These are phyloP conservation scores for Marisa cornuarietis DNA, from an alignment of 1,140 invertebrate genomes.

Conservation along the genomic window DNA sequence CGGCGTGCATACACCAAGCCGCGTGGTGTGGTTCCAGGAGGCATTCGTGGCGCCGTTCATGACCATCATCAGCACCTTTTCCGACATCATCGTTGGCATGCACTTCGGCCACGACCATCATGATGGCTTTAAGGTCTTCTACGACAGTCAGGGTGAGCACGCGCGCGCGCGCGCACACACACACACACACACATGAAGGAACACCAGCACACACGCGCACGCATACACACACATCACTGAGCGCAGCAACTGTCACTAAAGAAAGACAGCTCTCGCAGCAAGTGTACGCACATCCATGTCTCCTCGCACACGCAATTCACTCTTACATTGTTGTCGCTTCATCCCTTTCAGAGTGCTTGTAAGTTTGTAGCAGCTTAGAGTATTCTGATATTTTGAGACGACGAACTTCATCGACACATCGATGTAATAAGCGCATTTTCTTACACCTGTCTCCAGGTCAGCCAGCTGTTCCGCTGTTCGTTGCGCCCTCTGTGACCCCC, in stretches of 20 bases:
- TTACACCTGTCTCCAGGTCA: constrained; percentile 21
- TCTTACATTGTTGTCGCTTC: no score
- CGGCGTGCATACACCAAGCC: constrained; percentile 77
- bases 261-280: no score
- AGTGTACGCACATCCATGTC: no score
- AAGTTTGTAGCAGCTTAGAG: no score
- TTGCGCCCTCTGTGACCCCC: constrained; percentile 53
- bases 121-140: constrained; percentile 54
- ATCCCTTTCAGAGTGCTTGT: no score
- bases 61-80: constrained; percentile 71
- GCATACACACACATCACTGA: not conserved
- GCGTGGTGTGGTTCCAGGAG: constrained; percentile 71
- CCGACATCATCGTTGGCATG: constrained; percentile 50
- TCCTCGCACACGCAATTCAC: no score
- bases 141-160: constrained; percentile 16
- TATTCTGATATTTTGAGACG: no score
- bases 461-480: constrained; percentile 35
- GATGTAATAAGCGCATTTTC: not conserved
- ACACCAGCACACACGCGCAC: not conserved
- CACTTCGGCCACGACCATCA: constrained; percentile 59
- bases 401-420: no score
- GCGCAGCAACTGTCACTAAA: no score
- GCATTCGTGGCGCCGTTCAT: constrained; percentile 70
- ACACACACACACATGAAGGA: not conserved
- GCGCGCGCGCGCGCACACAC: not conserved